Conservation (phyloP, 64 coral and sea anemone species). For the Montipora foliosa region DNA sequence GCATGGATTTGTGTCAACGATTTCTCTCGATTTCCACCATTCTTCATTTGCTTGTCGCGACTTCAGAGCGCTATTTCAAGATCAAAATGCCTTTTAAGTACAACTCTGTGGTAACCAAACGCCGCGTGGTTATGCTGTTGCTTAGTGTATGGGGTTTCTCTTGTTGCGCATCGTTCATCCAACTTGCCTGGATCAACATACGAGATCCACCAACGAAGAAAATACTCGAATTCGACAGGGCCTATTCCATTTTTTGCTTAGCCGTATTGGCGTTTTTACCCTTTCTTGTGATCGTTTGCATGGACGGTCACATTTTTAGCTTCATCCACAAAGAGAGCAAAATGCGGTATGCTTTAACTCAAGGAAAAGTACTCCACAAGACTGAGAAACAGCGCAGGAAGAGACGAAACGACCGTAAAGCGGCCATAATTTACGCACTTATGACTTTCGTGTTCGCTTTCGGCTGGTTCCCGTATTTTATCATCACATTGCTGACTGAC, state of each 20-base stretch:
- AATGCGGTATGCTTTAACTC: constrained; percentile 18
- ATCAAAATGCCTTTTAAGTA: constrained; percentile 77
- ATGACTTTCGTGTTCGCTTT: constrained; percentile 79
- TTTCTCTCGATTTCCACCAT: constrained; percentile 85
- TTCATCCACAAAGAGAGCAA: constrained; percentile 69
- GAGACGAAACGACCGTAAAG: constrained; percentile 71
- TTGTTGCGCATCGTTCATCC: constrained; percentile 55
- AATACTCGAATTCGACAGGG: constrained; percentile 13
- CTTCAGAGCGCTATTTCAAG: constrained; percentile 85
- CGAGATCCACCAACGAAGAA: background rate
- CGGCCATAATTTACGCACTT: constrained; percentile 38
- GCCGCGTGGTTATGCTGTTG: constrained; percentile 42
- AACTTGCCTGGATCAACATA: constrained; percentile 67
- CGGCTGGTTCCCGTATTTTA: constrained; percentile 87
- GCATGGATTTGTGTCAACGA: constrained; percentile 80
- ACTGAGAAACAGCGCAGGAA: background rate
- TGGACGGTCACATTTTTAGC: constrained; percentile 56
- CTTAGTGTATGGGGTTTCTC: constrained; percentile 70
- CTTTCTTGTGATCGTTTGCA: constrained; percentile 50
- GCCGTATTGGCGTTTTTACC: constrained; percentile 60
- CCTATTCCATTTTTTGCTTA: constrained; percentile 55
- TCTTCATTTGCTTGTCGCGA: constrained; percentile 83
- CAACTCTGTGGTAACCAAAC: constrained; percentile 58
- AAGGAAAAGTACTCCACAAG: background rate
- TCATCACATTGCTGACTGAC: constrained; percentile 61